Evolutionary conservation across 2,113 vertebrate genomes (phyloP).

Genomic region (Macrotus californicus): DNA sequence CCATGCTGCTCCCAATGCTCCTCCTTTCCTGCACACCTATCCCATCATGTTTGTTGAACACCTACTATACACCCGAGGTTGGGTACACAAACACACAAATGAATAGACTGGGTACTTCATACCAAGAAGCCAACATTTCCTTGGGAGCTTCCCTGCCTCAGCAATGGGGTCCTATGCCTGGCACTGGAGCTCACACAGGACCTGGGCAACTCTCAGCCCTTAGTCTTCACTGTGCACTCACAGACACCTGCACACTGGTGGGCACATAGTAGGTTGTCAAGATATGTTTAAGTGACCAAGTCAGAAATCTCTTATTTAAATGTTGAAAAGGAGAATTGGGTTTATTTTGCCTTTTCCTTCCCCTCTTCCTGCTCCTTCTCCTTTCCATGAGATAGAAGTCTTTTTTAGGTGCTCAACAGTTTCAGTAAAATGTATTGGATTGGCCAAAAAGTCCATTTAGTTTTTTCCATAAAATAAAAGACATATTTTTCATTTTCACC

Average conservation of each 20-base stretch:
- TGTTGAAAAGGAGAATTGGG: background rate
- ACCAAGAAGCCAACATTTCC: background rate
- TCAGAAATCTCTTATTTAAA: background rate
- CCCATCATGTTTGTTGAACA: background rate
- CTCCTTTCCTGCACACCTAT: no score
- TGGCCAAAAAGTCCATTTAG: no score
- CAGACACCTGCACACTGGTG: background rate
- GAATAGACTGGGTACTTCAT: background rate
- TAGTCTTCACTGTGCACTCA: background rate
- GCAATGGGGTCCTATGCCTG: background rate
- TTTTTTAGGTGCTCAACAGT: background rate
- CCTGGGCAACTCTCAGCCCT: background rate
- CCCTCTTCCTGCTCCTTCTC: background rate
- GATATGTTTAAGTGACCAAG: background rate
- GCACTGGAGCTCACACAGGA: background rate
- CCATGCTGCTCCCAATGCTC: rapidly evolving
- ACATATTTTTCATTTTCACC: no score
- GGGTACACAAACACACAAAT: background rate
- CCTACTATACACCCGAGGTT: rapidly evolving
- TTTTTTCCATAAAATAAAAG: no score
- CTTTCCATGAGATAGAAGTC: background rate
- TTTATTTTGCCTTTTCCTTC: background rate
- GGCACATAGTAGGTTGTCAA: background rate
- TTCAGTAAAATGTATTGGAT: background rate
- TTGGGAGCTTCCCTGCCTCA: background rate